Base-by-base conservation (phyloP, 1,140 invertebrate species). In the Bombus consobrinus region DNA sequence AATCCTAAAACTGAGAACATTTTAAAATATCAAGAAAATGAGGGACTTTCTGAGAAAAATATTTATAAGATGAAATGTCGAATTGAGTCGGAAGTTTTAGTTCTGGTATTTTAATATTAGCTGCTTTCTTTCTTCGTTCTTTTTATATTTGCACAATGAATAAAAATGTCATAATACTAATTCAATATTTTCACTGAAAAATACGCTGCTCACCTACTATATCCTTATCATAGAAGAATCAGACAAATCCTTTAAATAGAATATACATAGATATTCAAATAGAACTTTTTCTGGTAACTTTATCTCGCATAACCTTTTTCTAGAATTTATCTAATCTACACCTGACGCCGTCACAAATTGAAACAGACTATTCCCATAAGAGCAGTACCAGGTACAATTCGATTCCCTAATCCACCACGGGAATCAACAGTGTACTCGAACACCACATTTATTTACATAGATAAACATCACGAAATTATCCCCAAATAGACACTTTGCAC, bases 391-490 rank as follows among this genome's bases (percentile, higher is more conserved):
- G 22, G 32, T 22, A 68, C 22, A 68, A 39, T 68, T 68, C 66
- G 66, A 68, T 68, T 68, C 66, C 8, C 66, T 25, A 34, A 34
- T 34, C 32, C 34, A 37, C 34, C 34, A 68, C 28, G n/a, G n/a
- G 12, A 68, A 68, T 68, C 34, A 68, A 68, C 34, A 68, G 32
- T 25, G 34, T 68, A 37, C 34, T 37, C 34, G 37, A 68, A 68
- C 66, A 25, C 22, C 34, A 68, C 66, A 68, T 68, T 68, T 68
- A 68, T 68, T 68, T 68, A 68, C 66, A 68, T 68, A 37, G 66
- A 68, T 68, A 68, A 68, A 68, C 34, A 68, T 37, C 66, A 25
- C 32, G 66, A 22, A 68, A 68, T 68, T 68, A 68, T 37, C 34
- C 66, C 32, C 66, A 37, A 68, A 68, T 68, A 68, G 66, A 68